Percentiles rank a stretch among this genome's conserved stretches.
These are phyloP conservation scores for Anolis apletophallus DNA, from an alignment of 2,797 vertebrate genomes.

Conservation along the genomic window DNA sequence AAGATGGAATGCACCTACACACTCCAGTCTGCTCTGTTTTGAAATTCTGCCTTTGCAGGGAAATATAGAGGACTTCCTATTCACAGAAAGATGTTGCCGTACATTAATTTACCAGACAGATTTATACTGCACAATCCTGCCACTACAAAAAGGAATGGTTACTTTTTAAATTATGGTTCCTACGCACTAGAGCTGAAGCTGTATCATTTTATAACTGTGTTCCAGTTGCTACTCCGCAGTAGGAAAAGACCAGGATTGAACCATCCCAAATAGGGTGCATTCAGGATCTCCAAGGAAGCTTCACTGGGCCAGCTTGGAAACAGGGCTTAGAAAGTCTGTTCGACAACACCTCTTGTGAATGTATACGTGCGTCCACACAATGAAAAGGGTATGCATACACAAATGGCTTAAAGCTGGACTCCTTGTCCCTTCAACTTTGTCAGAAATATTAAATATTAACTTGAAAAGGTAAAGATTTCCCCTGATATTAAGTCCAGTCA, in stretches of 20 bases:
- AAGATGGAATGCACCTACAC: not conserved
- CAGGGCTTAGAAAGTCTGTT: not conserved
- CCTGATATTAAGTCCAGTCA: too few relatives aligned
- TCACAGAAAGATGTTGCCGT: not conserved
- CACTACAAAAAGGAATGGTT: not conserved
- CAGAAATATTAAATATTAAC: too few relatives aligned
- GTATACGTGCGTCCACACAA: not conserved
- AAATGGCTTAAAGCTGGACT: not conserved
- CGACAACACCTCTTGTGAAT: too few relatives aligned
- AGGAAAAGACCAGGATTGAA: not conserved
- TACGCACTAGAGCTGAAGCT: not conserved
- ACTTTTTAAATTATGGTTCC: not conserved
- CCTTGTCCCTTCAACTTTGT: not conserved
- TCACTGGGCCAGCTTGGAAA: not conserved
- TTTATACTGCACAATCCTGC: not conserved
- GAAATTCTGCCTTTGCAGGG: not conserved
- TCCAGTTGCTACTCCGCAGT: not conserved
- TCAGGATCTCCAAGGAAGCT: not conserved
- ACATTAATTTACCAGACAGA: not conserved
- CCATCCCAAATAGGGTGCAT: not conserved
- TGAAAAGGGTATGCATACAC: not conserved
- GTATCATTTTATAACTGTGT: not conserved
- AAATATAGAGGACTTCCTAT: not conserved
- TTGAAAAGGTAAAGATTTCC: too few relatives aligned
- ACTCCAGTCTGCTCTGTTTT: not conserved